Conservation (phyloP, 2,113 vertebrate genomes). For the Antidorcas marsupialis region DNA sequence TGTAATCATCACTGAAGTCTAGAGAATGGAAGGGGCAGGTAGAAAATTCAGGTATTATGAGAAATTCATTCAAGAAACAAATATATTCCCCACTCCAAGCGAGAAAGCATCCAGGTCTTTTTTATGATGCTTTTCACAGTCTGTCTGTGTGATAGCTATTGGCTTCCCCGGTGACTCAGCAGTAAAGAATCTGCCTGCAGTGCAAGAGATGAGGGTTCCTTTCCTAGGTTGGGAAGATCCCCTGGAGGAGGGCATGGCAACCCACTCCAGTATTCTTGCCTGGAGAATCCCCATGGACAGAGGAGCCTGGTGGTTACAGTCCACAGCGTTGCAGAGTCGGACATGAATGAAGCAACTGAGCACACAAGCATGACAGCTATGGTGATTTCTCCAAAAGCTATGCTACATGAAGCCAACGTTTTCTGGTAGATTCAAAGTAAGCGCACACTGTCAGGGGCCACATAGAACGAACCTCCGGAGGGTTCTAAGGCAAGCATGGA, state of each 20-base stretch:
- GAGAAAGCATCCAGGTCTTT: neutral
- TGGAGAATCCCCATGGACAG: neutral
- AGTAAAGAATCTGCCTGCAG: neutral
- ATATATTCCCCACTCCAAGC: neutral
- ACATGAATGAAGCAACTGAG: neutral
- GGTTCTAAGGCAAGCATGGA: neutral
- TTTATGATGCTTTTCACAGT: neutral
- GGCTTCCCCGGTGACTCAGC: neutral
- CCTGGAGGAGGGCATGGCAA: neutral
- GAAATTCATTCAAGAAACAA: neutral
- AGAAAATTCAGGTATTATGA: neutral
- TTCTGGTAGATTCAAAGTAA: neutral
- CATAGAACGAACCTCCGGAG: neutral
- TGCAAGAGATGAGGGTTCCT: neutral
- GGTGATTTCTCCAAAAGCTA: neutral
- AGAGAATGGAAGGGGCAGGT: neutral
- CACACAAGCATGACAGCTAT: neutral
- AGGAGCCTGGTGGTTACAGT: neutral
- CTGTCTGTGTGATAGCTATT: neutral
- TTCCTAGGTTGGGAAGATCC: neutral
- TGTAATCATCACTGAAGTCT: neutral
- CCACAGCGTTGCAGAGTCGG: neutral
- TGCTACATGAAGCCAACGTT: neutral
- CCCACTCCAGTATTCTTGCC: neutral
- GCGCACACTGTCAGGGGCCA: accelerated